Evolutionary conservation across 2,113 vertebrate species (phyloP), one percentile per base, ranked within the genome.

Genomic region (Xenopus borealis): DNA sequence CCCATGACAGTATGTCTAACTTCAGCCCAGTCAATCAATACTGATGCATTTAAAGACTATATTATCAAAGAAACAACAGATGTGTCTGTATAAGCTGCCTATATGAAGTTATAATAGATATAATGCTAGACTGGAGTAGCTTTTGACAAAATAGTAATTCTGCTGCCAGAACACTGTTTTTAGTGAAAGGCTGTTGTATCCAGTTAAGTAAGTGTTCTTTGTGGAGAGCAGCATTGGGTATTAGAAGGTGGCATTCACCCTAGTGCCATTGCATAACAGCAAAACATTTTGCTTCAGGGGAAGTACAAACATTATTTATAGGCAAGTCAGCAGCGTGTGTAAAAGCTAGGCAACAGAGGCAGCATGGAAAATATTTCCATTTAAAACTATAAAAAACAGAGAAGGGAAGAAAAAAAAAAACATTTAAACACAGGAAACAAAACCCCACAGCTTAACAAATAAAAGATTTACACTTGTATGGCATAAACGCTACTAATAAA

Each of bases 281-380:
- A 46, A 66, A 7, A n/a, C 45, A 18, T 66, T 27, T 66, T 8
- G 63, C 7, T 46, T 44, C 6, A 45, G 10, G 53, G n/a, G 18
- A 18, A 64, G 19, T 64, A 40, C 30, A 27, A 33, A 64, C 16
- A 40, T 64, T 64, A 16, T 6, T 16, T 17, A 9, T n/a, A 66
- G n/a, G 30, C 30, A 14, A 23, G 12, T 67, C 16, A 50, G 44
- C 16, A 67, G 19, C 5, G 50, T 14, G 6, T 61, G 58, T 7
- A 19, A 14, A n/a, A 18, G 18, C 7, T 27, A 50, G 19, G 45
- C 65, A 23, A 19, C 17, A 23, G n/a, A 67, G 10, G 65, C 65
- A 47, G 20, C 17, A 23, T 50, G 18, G 13, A 67, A 67, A 67
- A 50, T 45, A 50, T 67, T 67, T 67, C 12, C 44, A 67, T 10